Evolutionary conservation across 2,888 invertebrate genomes (phyloP), one percentile per base, ranked within the genome.

Genomic region (Drosophila putrida): DNA sequence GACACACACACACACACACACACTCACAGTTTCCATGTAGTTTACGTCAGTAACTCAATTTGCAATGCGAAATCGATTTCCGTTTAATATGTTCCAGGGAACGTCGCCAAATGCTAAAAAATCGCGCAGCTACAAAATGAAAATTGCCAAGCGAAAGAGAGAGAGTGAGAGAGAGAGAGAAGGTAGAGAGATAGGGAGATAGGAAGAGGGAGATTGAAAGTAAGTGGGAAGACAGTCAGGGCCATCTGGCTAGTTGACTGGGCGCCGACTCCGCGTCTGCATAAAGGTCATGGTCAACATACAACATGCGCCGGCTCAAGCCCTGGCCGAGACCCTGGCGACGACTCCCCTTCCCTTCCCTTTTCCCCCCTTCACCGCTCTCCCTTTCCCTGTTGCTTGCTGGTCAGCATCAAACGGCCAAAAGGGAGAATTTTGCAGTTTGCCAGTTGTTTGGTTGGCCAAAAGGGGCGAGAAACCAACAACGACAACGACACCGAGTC

Each of bases 181-280:
- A 28, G 8, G 5, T 11, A n/a, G 38, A 61, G 49, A 43, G 27
- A 13, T 27, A 38, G 39, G 38, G 39, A 35, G 35, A n/a, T 25
- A 15, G 41, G 43, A 20, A 20, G 35, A 28, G 11, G 9, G 28
- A 27, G 27, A 11, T 9, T 10, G 38, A 35, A 25, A 31, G 64
- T 25, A 63, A 39, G 47, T 36, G 33, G 15, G 33, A 13, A 63
- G 60, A 58, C 39, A 49, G 35, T 53, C 63, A 64, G 38, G 59
- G 60, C 65, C 74, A 69, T 35, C 35, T 53, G 47, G 39, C 58
- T 28, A 57, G 86, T 74, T 85, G 80, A 62, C 71, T 85, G 71
- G 71, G 80, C 83, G 82, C 86, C 82, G 82, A 83, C 82, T 83
- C 74, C 86, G 71, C 72, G 67, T 71, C 82, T 76, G 76, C 86